Evolutionary conservation across 2,113 vertebrate species (phyloP).

Genomic region (Megaceryle maxima): DNA sequence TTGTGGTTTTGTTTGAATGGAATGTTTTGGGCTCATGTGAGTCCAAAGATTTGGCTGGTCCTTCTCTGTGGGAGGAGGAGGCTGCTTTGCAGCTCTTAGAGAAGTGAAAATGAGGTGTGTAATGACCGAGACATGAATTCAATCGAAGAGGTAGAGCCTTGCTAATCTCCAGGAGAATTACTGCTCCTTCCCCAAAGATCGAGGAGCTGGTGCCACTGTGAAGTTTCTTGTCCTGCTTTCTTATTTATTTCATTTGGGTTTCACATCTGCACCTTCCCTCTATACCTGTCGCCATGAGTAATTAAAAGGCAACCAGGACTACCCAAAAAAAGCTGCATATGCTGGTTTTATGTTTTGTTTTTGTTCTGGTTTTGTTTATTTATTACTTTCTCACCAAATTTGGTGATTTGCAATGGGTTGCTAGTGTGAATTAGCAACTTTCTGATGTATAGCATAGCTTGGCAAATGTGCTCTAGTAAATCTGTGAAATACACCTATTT

Average conservation of each 20-base stretch:
- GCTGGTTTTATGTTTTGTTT: background rate
- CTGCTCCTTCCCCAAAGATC: background rate
- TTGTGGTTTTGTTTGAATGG: background rate
- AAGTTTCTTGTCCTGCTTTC: background rate
- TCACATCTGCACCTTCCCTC: background rate
- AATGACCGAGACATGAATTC: background rate
- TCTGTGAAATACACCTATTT: constrained; percentile 42
- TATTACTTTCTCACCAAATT: constrained; percentile 36
- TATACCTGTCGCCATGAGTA: background rate
- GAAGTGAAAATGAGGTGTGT: constrained; percentile 6
- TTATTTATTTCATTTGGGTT: background rate
- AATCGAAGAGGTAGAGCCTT: background rate
- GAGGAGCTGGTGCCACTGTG: background rate
- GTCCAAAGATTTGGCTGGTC: background rate
- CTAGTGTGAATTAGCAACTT: constrained; percentile 50
- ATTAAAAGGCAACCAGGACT: background rate
- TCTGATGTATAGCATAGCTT: constrained; percentile 40
- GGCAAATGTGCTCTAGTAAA: constrained; percentile 35
- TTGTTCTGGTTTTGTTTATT: background rate
- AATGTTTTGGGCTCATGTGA: accelerated
- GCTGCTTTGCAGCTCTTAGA: background rate
- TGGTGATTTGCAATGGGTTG: constrained; percentile 35
- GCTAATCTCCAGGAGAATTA: background rate
- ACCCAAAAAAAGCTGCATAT: background rate
- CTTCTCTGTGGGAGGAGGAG: background rate